Base-by-base conservation (phyloP, 2,888 invertebrate genomes). In the Malachius bipustulatus region DNA sequence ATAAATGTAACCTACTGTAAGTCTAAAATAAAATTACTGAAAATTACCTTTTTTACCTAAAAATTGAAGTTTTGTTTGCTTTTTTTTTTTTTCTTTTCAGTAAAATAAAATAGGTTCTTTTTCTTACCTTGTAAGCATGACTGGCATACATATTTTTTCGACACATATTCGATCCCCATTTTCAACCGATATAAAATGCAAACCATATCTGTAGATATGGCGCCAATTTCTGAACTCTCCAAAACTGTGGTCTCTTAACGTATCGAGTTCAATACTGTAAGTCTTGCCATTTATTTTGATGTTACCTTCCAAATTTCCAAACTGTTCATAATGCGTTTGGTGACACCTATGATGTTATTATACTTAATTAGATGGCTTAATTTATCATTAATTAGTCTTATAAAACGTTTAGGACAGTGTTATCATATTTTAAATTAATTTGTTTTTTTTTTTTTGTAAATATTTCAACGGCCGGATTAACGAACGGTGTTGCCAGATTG, bases 271-370 rank as follows among this genome's bases (percentile, higher is more conserved):
- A 2, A 78, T 45, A 2, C 55, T 40, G 38, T 69, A 66, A 32
- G 51, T 46, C 40, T 59, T 59, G 1, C 67, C 72, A 41, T 74
- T 67, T 6, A 82, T 60, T 14, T 56, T 57, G 1, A 71, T 67
- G 2, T 57, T 63, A 3, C 77, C 78, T 33, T 62, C 59, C 2
- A 80, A 52, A 28, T 59, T 60, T 2, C 81, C 81, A 66, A 75
- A 75, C 60, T 83, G 82, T 49, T 83, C 82, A 54, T 82, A 82
- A 56, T 82, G 82, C 0, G 75, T 74, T 62, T 81, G 79, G 55
- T 81, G 80, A 19, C 70, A 62, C 40, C 80, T 80, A 56, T n/a
- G n/a, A n/a, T n/a, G n/a, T n/a, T n/a, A 26, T 64, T 50, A 40
- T 27, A 32, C 38, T 39, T 12, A 16, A 14, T 30, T 26, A 16